Base-by-base conservation (phyloP, 2,888 invertebrate genomes). In the Plagiodera versicolora region DNA sequence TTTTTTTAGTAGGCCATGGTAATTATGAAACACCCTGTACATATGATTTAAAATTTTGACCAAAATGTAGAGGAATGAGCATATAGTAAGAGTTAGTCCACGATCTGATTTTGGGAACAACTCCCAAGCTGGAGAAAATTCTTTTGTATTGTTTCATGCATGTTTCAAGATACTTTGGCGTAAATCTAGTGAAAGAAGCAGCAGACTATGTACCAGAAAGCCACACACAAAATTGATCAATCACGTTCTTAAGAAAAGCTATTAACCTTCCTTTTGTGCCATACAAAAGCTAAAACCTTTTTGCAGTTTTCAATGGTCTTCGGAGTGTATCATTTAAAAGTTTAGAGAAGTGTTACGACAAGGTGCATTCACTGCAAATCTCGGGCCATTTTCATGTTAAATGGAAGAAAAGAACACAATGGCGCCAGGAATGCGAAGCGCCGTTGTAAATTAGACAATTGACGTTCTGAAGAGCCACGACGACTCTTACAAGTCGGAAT, bases 401-500 rank as follows among this genome's bases (percentile, higher is more conserved):
- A 61, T 50, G 14, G 58, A 45, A 49, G 19, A 61, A 55, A 54
- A 54, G 54, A 20, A 50, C 51, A 61, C 61, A 61, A 61, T 57
- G 46, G 58, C 18, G 45, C 48, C 28, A 9, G 49, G 54, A 63
- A 57, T 59, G 56, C 47, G 56, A 63, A 59, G 63, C 63, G 63
- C 63, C 63, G 59, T 52, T 59, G 63, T 63, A 63, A 63, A 63
- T 59, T 52, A 56, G 17, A 39, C 39, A 53, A 56, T 45, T 59
- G 63, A 63, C 59, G 56, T 57, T 55, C 58, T 8, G 57, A 57
- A 61, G 48, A 55, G 20, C 50, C 19, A 49, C 24, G 24, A 24
- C 3, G 6, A 24, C 28, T 30, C 14, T 28, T 49, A 10, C 20
- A 45, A 60, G 49, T 55, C 28, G 60, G 51, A 17, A 30, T 50